Conservation (phyloP, 2,113 vertebrate genomes). For the Marmota flaviventris region DNA sequence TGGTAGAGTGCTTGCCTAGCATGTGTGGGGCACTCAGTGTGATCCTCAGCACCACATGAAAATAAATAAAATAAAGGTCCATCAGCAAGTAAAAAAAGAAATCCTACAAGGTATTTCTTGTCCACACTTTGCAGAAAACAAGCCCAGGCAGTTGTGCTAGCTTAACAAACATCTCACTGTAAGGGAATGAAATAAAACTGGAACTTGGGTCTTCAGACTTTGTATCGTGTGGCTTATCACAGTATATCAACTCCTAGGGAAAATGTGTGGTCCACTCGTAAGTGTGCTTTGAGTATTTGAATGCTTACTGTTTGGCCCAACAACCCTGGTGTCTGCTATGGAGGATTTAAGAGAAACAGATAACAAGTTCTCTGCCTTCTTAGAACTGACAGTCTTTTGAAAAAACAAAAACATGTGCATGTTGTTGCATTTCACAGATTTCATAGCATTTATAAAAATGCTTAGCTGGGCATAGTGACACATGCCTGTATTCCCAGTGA, state of each 20-base stretch:
- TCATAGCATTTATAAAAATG: no score
- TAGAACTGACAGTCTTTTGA: neutral
- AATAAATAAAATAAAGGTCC: no score
- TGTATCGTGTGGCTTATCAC: neutral
- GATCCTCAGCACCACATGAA: no score
- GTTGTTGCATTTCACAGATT: neutral
- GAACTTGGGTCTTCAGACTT: neutral
- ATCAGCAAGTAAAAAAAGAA: neutral
- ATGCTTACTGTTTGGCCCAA: neutral
- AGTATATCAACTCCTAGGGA: neutral
- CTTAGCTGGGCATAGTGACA: no score
- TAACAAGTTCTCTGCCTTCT: neutral
- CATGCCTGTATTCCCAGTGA: no score
- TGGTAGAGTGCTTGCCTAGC: no score
- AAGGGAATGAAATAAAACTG: neutral
- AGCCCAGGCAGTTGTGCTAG: neutral
- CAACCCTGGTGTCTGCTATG: neutral
- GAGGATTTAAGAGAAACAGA: neutral
- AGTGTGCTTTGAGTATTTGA: neutral
- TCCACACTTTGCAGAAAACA: conserved; percentile 35
- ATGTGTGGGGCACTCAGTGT: no score
- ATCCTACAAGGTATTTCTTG: neutral
- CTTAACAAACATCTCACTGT: neutral
- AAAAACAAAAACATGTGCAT: neutral
- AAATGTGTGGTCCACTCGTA: neutral